phyloP scores from a whole-genome alignment of 2,113 vertebrate genomes.

The Onychorhynchus coronatus region DNA sequence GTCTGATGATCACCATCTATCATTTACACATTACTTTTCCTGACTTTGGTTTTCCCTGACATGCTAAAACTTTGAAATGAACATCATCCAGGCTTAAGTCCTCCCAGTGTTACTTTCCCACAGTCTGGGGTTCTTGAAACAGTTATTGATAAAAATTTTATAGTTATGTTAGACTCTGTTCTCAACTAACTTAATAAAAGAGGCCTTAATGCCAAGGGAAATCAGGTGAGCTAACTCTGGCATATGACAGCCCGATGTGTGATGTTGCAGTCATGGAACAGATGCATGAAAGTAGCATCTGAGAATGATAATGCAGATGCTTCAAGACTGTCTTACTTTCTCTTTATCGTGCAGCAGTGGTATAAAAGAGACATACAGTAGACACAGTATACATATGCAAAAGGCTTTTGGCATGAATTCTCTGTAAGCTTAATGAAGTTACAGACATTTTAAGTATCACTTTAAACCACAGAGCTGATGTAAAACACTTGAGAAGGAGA shows the following conservation, averaged over 20 bases:
- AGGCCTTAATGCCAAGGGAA: background rate
- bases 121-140: background rate
- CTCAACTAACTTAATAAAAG: background rate
- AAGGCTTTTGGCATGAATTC: background rate
- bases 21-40: background rate
- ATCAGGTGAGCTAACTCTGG: background rate
- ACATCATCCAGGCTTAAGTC: background rate
- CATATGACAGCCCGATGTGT: background rate
- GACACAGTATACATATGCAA: background rate
- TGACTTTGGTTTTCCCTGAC: background rate
- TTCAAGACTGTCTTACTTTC: background rate
- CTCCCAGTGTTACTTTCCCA: background rate
- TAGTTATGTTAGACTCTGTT: background rate
- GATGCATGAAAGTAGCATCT: background rate
- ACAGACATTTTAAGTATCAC: background rate
- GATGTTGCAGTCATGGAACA: background rate
- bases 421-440: background rate
- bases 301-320: background rate
- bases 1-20: background rate
- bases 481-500: background rate
- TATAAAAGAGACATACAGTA: background rate
- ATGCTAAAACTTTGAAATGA: background rate
- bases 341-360: background rate
- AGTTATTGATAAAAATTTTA: background rate
- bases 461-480: background rate